These are phyloP conservation scores for Cercopithecus mona DNA, from an alignment of 2,113 vertebrate genomes.

Conservation along the genomic window DNA sequence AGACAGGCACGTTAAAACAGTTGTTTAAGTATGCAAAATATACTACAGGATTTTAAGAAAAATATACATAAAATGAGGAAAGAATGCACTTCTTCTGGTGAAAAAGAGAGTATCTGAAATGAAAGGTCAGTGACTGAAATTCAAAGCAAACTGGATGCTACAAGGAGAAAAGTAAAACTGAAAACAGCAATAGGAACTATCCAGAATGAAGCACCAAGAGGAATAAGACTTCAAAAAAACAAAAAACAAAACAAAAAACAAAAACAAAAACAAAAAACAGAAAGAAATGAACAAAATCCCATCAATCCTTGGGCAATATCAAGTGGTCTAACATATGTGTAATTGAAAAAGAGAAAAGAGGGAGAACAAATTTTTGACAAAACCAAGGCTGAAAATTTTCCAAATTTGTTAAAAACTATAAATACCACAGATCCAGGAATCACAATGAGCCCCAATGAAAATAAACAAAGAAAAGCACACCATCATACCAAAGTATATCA, in stretches of 20 bases:
- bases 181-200: constrained; percentile 27
- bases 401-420: not conserved
- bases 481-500: not conserved
- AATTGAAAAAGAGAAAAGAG: not conserved
- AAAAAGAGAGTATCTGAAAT: not conserved
- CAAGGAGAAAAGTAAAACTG: not conserved
- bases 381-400: not conserved
- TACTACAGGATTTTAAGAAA: not conserved
- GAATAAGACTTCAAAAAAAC: not conserved
- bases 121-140: not conserved
- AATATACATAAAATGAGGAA: not conserved
- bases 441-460: not conserved
- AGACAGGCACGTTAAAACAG: not conserved
- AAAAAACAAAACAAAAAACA: too few species aligned
- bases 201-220: not conserved
- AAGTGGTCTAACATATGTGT: not conserved
- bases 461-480: not conserved
- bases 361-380: not conserved
- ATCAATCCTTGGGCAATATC: not conserved
- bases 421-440: not conserved
- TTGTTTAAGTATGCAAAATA: not conserved
- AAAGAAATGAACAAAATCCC: not conserved
- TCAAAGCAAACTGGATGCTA: constrained; percentile 29
- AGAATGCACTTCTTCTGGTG: not conserved
- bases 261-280: not conserved